Base-by-base conservation (phyloP, 2,797 vertebrate genomes). In the Rhyacichthys aspro region DNA sequence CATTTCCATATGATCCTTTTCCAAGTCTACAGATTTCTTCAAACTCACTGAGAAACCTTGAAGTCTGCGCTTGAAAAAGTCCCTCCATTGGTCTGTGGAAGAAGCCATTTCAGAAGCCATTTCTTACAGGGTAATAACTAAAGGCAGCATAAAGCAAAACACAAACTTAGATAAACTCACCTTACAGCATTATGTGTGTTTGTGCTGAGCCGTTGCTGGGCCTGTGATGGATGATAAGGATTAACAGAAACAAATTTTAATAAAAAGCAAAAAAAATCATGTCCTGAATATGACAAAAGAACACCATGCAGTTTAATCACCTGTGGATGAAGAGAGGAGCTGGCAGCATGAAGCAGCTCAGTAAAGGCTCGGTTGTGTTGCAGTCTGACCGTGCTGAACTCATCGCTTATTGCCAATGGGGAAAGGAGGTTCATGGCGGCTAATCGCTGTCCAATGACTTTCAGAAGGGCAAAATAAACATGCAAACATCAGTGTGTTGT, bases 11-110 rank as follows among this genome's bases (percentile, higher is more conserved):
- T 7, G 96, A 93, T 67, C 98, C 98, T 94, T 93, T 96, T 53
- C 98, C 98, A 37, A 99, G 87, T 66, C 87, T 77, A 45, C 90
- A 85, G 41, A 95, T 59, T 87, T 98, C 95, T 79, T 98, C 97
- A 91, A 98, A 99, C 81, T 99, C 98, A 88, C 94, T 96, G 42
- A 98, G 88, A 74, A 96, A 99, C 8, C 97, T 94, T 11, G 97
- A 99, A 0, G 95, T 95, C 77, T 98, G 97, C 0, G 94, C 92
- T 89, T 98, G 94, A 68, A 97, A 95, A 38, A 93, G 81, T 38
- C 84, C 90, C 49, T 92, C 92, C 45, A 88, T 92, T 0, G 82
- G 74, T 74, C 93, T 94, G 72, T 32, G 15, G 55, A 14, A 46
- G 45, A 36, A 8, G 3, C 60, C 47, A 75, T n/a, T n/a, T n/a